Conservation (phyloP, 2,113 vertebrate species). For the Columba livia region DNA sequence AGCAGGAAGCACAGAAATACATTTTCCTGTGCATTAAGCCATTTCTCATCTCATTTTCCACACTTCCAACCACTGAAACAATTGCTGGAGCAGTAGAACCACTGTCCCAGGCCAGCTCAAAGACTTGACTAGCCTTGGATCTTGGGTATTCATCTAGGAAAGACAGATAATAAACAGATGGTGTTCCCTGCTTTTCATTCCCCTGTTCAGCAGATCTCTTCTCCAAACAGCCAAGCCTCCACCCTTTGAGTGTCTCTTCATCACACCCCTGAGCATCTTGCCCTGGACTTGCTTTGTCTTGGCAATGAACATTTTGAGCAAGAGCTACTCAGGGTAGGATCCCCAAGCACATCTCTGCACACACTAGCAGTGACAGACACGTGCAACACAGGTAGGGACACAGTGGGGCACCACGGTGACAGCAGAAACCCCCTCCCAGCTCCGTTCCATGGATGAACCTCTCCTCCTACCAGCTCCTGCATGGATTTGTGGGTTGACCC, state of each 20-base stretch:
- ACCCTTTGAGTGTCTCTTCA: background rate
- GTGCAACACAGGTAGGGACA: fast-evolving
- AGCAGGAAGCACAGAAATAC: background rate
- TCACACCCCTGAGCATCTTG: background rate
- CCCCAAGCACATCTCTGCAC: background rate
- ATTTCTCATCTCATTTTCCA: background rate
- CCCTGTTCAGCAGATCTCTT: background rate
- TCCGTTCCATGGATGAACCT: background rate
- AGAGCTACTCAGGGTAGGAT: background rate
- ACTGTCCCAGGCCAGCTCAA: background rate
- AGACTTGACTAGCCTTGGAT: background rate
- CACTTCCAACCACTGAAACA: background rate
- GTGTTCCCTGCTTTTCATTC: background rate
- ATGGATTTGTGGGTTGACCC: background rate
- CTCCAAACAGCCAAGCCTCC: background rate
- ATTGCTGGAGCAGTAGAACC: background rate
- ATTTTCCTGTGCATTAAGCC: background rate
- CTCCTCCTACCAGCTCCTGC: background rate
- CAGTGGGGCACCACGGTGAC: background rate
- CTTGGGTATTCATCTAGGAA: background rate
- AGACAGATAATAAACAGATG: background rate
- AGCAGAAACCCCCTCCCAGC: background rate
- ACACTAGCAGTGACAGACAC: too few relatives aligned
- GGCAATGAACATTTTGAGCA: background rate
- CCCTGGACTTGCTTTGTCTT: background rate